Conservation (phyloP, 2,113 vertebrate species). For the Hemiscyllium ocellatum region DNA sequence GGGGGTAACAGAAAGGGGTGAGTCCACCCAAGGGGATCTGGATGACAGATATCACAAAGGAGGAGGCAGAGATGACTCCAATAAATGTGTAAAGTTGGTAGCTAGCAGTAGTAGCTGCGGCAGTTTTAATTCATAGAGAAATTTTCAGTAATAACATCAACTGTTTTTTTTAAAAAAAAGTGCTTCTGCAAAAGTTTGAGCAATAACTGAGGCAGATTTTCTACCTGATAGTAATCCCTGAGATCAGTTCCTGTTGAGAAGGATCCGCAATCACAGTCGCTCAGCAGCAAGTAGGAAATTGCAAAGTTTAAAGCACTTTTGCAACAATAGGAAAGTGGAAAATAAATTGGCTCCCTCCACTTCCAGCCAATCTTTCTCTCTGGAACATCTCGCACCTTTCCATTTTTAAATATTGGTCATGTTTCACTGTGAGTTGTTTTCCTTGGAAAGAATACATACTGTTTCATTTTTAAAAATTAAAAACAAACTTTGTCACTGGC, state of each 20-base stretch:
- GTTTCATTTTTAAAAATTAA: not conserved
- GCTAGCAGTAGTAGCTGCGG: no score
- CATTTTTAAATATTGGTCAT: not conserved
- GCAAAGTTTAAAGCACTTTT: not conserved
- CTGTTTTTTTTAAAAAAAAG: not conserved
- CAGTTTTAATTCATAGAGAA: not conserved
- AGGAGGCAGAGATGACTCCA: no score
- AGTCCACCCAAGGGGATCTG: no score
- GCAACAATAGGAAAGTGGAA: not conserved
- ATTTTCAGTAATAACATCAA: not conserved
- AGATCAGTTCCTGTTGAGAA: not conserved
- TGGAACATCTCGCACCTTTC: not conserved
- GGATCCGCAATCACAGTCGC: not conserved
- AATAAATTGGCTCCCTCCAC: not conserved
- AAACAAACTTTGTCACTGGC: not conserved
- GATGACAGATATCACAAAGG: no score
- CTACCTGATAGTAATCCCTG: not conserved
- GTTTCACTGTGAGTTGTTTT: not conserved
- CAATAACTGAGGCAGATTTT: not conserved
- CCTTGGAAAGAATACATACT: not conserved
- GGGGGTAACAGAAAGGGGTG: no score
- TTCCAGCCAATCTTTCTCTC: not conserved
- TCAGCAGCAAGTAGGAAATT: not conserved
- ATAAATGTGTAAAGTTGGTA: no score
- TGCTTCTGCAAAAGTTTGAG: not conserved